Base-by-base conservation (phyloP, 2,888 invertebrate species). In the Crematogaster levior region DNA sequence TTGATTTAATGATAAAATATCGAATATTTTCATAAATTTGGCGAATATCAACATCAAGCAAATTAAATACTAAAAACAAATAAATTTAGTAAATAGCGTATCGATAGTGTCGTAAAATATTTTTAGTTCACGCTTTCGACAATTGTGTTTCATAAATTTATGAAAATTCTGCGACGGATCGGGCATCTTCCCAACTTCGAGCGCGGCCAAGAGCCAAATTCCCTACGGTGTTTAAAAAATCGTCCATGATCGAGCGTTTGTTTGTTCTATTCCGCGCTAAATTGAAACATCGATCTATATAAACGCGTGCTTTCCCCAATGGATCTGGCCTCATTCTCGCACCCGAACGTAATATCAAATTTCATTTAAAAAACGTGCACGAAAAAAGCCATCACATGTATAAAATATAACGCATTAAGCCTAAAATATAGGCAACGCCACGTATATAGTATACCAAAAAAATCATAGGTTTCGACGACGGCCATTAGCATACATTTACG, bases 81-180 rank as follows among this genome's bases (percentile, higher is more conserved):
- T 75, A 63, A 24, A 63, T 51, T 51, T 10, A 18, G 37, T 63
- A 37, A n/a, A n/a, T n/a, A n/a, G n/a, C n/a, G 18, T 61, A 74
- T 43, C n/a, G 40, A 6, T 12, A 18, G 3, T 15, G 58, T 34
- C n/a, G 65, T 65, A 24, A n/a, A 48, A 15, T 46, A 30, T 65
- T 10, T 18, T 15, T 34, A 61, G 51, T 37, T n/a, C 34, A 51
- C 34, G 51, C 30, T 72, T 72, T 56, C n/a, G 40, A 40, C 40
- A 10, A 27, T 21, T 56, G 82, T 88, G 81, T 88, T 88, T 81
- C 84, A 89, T 86, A 89, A 89, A 91, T 89, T 91, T 90, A 88
- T 89, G 88, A 88, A 90, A 91, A 91, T 89, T 86, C 86, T 82
- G 79, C 53, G 53, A 30, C 56, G 48, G 85, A 85, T 84, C 40